Evolutionary conservation across 2,888 invertebrate species (phyloP), one percentile per base, ranked within the genome.

Genomic region (Drosophila bunnanda): DNA sequence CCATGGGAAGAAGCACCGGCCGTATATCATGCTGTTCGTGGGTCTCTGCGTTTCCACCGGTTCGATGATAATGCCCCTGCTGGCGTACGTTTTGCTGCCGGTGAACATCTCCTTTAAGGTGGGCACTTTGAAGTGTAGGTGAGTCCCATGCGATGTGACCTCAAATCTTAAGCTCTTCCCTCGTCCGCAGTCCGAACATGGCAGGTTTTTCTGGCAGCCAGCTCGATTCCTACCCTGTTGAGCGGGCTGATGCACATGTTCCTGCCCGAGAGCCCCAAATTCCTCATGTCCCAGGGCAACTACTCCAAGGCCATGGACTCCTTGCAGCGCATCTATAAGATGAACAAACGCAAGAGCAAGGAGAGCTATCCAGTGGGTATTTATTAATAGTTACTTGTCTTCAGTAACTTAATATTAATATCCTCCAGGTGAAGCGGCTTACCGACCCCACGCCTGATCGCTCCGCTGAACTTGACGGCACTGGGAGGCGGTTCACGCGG

Each of bases 71-170:
- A 92, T 96, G 64, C 95, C 96, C 28, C 92, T 94, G 39, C 86
- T 97, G 55, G 96, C 96, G 6, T 96, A 96, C 95, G 90, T 93
- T 4, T 91, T 97, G 34, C 93, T 97, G 68, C 95, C 96, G 0
- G 92, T 94, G 55, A 53, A 55, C 12, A 48, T 84, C 15, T 50
- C 17, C 15, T 77, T 82, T 38, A 53, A 64, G 12, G 25, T 87
- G 41, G 75, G 73, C 7, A 1, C 25, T n/a, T 25, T 69, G 48
- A 41, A 70, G 34, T 81, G 87, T 85, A 52, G n/a, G 61, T 79
- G 15, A 58, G 28, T 69, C 22, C 20, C 28, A 1, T 15, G 13
- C 4, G 9, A 17, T 6, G 10, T 17, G 43, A 12, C 46, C 34
- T 48, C 28, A 25, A 7, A 36, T 28, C 7, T 48, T 8, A 34